phyloP scores from a whole-genome alignment of 1,140 invertebrate genomes.

The Aphelenchoides fujianensis region DNA sequence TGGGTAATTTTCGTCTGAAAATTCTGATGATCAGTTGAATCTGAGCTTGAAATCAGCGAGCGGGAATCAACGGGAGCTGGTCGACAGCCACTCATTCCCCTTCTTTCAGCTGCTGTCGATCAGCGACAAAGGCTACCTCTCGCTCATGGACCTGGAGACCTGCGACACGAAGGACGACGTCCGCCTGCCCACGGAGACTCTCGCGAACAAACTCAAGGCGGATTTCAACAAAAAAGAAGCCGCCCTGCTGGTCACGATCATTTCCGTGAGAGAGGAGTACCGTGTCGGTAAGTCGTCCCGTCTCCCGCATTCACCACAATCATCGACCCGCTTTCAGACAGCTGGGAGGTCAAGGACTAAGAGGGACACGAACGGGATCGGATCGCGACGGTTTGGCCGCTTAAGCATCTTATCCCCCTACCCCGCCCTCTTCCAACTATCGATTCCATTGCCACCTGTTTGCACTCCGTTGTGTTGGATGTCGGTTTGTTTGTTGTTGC shows the following conservation, averaged over 20 bases:
- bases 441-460: background rate
- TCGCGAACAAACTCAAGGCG: constrained; percentile 53
- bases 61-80: too few relatives aligned
- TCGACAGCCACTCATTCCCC: too few relatives aligned
- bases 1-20: constrained; percentile 36
- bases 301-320: constrained; percentile 31
- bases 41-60: background rate
- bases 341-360: constrained; percentile 2
- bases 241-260: constrained; percentile 52
- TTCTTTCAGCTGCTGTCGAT: constrained; percentile 52
- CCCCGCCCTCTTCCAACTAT: too few relatives aligned
- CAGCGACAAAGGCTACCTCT: constrained; percentile 57
- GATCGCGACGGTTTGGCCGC: background rate
- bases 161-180: constrained; percentile 58
- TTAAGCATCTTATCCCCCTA: background rate
- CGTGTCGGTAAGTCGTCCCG: background rate
- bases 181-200: constrained; percentile 53
- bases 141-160: constrained; percentile 56
- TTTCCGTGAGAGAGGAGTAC: constrained; percentile 57
- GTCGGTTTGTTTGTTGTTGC: background rate
- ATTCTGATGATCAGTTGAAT: constrained; percentile 24
- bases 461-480: background rate
- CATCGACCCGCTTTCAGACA: constrained; percentile 31
- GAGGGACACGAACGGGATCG: background rate
- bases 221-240: constrained; percentile 58